These are phyloP conservation scores for Chrysolophus pictus DNA, from an alignment of 2,797 vertebrate genomes.

Conservation along the genomic window DNA sequence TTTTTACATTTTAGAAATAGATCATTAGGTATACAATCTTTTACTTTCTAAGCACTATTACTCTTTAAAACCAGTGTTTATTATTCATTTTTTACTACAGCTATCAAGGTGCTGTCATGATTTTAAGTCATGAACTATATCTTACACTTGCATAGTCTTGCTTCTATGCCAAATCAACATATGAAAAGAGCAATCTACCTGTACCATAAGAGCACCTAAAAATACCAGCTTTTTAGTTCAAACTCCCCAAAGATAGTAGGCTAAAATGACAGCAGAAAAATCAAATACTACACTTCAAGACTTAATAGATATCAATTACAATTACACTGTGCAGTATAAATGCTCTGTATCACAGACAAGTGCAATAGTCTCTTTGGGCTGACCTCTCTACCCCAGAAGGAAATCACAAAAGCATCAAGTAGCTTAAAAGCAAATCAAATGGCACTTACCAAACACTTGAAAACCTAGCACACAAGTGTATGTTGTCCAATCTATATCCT, in stretches of 20 bases:
- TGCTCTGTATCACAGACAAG: neutral
- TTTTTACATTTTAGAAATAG: neutral
- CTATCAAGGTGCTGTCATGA: neutral
- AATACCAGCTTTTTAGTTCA: neutral
- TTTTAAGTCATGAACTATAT: neutral
- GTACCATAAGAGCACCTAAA: neutral
- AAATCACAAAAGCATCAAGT: neutral
- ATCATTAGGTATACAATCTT: neutral
- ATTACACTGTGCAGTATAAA: neutral
- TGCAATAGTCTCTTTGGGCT: neutral
- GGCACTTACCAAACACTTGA: slow-evolving; percentile 93
- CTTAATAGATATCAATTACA: neutral
- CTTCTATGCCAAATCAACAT: neutral
- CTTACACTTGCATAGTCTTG: neutral
- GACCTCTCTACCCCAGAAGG: neutral
- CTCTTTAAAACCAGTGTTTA: neutral
- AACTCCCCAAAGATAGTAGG: neutral
- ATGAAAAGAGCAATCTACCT: neutral
- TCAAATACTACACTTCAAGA: neutral
- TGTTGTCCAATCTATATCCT: slow-evolving; percentile 95
- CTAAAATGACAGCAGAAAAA: neutral
- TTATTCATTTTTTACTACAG: neutral
- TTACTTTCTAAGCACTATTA: neutral
- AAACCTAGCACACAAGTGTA: slow-evolving; percentile 98
- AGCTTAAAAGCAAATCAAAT: neutral